A percentile compares a stretch with the other conserved stretches of the same genome.
Conservation (phyloP, 2,888 invertebrate genomes). For the Ormia ochracea region DNA sequence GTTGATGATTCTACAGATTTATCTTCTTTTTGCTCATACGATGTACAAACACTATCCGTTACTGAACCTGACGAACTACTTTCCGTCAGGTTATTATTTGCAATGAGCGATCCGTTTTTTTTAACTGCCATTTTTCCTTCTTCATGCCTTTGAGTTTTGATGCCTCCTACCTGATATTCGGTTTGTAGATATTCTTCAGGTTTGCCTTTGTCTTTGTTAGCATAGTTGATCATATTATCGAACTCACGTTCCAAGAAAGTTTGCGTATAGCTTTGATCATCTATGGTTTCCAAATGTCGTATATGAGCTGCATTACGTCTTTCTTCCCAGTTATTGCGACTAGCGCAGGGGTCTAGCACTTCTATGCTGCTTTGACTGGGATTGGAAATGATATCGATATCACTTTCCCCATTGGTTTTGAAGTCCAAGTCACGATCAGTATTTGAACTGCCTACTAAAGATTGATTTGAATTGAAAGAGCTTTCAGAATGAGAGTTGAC, state of each 20-base stretch:
- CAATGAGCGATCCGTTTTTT: constrained; percentile 42
- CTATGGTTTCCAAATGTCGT: constrained; percentile 77
- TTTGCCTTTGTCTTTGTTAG: constrained; percentile 31
- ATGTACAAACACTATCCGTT: constrained; percentile 81
- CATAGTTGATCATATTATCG: constrained; percentile 55
- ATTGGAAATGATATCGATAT: constrained; percentile 84
- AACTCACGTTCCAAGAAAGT: constrained; percentile 69
- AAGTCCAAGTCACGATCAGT: constrained; percentile 72
- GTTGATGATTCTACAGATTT: background rate
- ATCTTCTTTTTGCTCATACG: constrained; percentile 78
- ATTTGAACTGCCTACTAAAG: constrained; percentile 76
- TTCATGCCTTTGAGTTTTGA: background rate
- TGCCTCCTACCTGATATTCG: background rate
- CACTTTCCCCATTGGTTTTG: constrained; percentile 79
- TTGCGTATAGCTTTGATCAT: constrained; percentile 72
- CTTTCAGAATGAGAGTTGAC: constrained; percentile 69
- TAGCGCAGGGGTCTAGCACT: constrained; percentile 78
- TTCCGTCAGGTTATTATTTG: constrained; percentile 78
- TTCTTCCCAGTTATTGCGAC: constrained; percentile 78
- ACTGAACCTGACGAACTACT: constrained; percentile 82
- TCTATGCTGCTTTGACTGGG: constrained; percentile 85
- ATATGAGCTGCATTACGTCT: constrained; percentile 76
- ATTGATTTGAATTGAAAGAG: constrained; percentile 77
- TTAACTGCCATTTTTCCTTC: background rate
- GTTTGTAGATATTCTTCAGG: constrained; percentile 31